Evolutionary conservation across 2,797 vertebrate genomes (phyloP), one percentile per base, ranked within the genome.

Genomic region (Enteromius paludinosus): DNA sequence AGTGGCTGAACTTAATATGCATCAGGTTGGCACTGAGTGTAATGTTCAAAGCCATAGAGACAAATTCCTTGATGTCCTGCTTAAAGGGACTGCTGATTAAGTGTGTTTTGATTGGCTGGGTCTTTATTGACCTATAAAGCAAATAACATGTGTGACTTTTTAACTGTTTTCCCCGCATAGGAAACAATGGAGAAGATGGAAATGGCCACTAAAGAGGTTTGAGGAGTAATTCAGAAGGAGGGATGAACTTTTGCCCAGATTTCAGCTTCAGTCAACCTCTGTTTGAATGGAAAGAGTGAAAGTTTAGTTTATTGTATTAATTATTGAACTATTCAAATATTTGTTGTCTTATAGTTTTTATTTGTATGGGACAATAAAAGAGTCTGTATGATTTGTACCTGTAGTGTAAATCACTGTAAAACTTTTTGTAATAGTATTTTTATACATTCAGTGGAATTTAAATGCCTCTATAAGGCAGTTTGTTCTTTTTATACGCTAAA

Each of bases 1-100:
- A 0, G 91, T 96, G 86, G 94, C 96, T 43, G 95, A 97, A 62
- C 92, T 97, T 76, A 97, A 94, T 43, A 95, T 96, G 86, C 91
- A 95, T 78, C 95, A 97, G 95, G 95, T 96, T 78, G 33, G 74
- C 18, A 30, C 11, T 62, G 38, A 43, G 7, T 10, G 15, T 43
- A 41, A n/a, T 41, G n/a, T 17, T 64, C 1, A 0, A 17, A 45
- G 20, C 8, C n/a, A 10, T 18, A 2, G 25, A 20, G 38, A 65
- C 12, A 15, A 30, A 71, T 33, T 5, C 47, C 20, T 47, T 52
- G n/a, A 25, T 49, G 20, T 81, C 20, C n/a, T 78, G 64, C 20
- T n/a, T 54, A n/a, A 30, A 70, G 41, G 0, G 23, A 70, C 15
- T 10, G 9, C 14, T 33, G 23, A 47, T 72, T 52, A 52, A 52